Conservation (phyloP, 2,113 vertebrate genomes). For the Leptocoma aspasia region DNA sequence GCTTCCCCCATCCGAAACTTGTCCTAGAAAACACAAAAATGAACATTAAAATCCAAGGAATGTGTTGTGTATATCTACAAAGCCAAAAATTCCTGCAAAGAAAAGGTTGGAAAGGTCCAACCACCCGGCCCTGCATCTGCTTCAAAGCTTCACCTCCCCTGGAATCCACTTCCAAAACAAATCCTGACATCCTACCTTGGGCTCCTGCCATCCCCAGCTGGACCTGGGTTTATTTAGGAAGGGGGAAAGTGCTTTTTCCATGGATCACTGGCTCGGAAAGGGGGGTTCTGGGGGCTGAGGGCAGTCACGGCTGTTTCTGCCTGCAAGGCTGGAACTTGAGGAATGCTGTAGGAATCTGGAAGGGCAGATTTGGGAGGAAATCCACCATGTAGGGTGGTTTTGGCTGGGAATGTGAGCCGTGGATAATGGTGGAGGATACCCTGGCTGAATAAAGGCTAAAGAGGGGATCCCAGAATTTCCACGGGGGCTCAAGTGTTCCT, state of each 20-base stretch:
- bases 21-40: background rate
- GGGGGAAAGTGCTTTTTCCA: background rate
- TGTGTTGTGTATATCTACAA: background rate
- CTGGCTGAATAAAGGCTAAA: background rate
- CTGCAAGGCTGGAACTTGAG: background rate
- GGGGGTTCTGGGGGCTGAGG: background rate
- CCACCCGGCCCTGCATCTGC: background rate
- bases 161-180: background rate
- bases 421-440: background rate
- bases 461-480: background rate
- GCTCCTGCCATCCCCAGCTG: conserved; percentile 23
- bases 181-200: background rate
- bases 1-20: background rate
- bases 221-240: background rate
- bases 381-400: background rate
- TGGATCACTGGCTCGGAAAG: rapidly evolving
- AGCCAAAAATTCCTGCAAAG: background rate
- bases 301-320: background rate
- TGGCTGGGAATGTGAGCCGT: background rate
- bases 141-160: background rate
- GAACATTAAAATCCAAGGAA: background rate
- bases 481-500: background rate
- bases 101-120: background rate
- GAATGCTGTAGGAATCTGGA: background rate
- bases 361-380: conserved; percentile 12